Evolutionary conservation across 2,113 vertebrate species (phyloP), one percentile per base, ranked within the genome.

Genomic region (Seriola aureovittata): DNA sequence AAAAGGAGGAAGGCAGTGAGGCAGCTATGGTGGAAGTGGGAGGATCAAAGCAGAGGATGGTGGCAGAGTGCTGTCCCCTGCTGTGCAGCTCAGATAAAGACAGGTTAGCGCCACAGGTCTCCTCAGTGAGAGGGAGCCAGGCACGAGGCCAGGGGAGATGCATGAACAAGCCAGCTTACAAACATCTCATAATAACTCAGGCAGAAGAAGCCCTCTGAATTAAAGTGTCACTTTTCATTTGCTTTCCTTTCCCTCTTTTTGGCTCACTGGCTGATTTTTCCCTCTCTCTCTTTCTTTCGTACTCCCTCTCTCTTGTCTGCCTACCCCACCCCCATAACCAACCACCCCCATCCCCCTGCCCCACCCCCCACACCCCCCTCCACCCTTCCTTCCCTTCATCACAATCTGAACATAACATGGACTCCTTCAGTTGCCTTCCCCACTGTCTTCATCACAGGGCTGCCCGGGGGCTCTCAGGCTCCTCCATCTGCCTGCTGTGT

Each of bases 181-280:
- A 95, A 95, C 94, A 94, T 95, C 93, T 94, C 93, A 95, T 94
- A 93, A 95, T 94, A 95, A 94, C 91, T 95, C 92, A 92, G 91
- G 89, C 93, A 94, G 93, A 94, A 93, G 94, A 94, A 93, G 88
- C 93, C 88, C 86, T 91, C 93, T 82, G 92, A 95, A 96, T 95
- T 95, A 93, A 95, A 95, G 92, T 95, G 95, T 96, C 95, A 95
- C 94, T 94, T 95, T 93, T 96, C 93, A 95, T 96, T 96, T 94
- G 91, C 93, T 89, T 91, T 92, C 80, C 90, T 93, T 93, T 95
- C 93, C 88, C 82, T 95, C 94, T 94, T 91, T 87, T 92, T 91
- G 88, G 88, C 89, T 90, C 87, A 62, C 70, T 85, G 83, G 88
- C 80, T 92, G 86, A 85, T 86, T 85, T 75, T 29, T 58, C 66